Conservation (phyloP, 2,888 invertebrate genomes). For the Rhorus exstirpatorius region DNA sequence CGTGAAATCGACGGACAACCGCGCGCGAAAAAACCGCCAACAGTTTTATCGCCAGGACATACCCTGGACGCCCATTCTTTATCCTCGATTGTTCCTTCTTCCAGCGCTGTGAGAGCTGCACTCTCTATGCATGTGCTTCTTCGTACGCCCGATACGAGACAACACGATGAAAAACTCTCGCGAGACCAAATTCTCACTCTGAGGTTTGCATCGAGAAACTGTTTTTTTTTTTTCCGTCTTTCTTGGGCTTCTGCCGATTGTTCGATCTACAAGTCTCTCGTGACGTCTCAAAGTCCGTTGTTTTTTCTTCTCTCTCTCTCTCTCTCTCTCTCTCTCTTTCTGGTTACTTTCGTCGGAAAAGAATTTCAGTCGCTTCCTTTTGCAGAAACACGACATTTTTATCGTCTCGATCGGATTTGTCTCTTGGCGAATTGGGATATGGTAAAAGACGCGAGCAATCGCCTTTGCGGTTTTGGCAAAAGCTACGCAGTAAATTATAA, state of each 20-base stretch:
- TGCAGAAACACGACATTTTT: constrained; percentile 56
- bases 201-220: constrained; percentile 35
- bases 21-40: constrained; percentile 75
- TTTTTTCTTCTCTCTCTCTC: background rate
- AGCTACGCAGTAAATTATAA: constrained; percentile 56
- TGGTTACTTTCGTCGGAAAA: constrained; percentile 34
- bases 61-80: constrained; percentile 76
- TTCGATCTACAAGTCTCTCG: constrained; percentile 49
- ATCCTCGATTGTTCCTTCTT: constrained; percentile 78
- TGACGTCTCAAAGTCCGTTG: constrained; percentile 31
- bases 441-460: constrained; percentile 20
- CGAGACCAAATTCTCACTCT: constrained; percentile 48
- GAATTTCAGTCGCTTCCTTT: constrained; percentile 61
- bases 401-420: constrained; percentile 62
- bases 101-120: constrained; percentile 24
- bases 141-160: background rate
- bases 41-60: constrained; percentile 77
- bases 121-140: constrained; percentile 6
- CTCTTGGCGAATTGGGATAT: constrained; percentile 50
- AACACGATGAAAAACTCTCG: constrained; percentile 16
- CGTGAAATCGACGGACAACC: constrained; percentile 66
- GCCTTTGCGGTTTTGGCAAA: constrained; percentile 51
- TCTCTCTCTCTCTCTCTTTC: constrained; percentile 14
- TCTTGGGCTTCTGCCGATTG: constrained; percentile 45
- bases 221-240: constrained; percentile 34